Conservation (phyloP, 2,797 vertebrate genomes). For the Acridotheres tristis region DNA sequence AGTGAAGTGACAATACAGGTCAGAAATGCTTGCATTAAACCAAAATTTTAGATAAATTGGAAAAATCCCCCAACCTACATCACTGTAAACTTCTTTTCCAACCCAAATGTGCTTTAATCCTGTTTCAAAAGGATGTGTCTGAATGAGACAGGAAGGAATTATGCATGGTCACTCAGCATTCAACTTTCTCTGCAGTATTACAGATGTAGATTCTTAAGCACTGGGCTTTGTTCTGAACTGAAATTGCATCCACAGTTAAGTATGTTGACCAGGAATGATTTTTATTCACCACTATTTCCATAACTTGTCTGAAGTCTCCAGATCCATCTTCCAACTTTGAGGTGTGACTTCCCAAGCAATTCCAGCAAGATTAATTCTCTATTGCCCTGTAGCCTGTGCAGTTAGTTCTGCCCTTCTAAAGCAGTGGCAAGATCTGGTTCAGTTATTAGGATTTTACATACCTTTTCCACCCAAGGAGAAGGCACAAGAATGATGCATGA, state of each 20-base stretch:
- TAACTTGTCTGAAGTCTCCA: background rate
- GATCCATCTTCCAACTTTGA: background rate
- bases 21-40: background rate
- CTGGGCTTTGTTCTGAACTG: background rate
- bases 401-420: background rate
- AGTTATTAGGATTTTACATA: background rate
- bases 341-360: background rate
- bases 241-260: background rate
- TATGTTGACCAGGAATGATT: background rate
- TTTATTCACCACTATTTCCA: background rate
- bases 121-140: background rate
- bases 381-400: background rate
- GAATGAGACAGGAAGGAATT: background rate
- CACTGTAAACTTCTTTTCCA: background rate
- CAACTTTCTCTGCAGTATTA: background rate
- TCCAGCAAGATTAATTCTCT: background rate
- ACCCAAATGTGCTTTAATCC: background rate
- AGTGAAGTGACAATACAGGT: background rate
- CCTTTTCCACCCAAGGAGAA: background rate
- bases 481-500: background rate
- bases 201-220: background rate
- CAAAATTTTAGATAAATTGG: background rate
- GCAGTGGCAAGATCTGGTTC: background rate
- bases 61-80: background rate
- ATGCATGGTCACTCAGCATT: fast-evolving